These are phyloP conservation scores for Triplophysa dalaica DNA, from an alignment of 2,113 vertebrate species.

Conservation along the genomic window DNA sequence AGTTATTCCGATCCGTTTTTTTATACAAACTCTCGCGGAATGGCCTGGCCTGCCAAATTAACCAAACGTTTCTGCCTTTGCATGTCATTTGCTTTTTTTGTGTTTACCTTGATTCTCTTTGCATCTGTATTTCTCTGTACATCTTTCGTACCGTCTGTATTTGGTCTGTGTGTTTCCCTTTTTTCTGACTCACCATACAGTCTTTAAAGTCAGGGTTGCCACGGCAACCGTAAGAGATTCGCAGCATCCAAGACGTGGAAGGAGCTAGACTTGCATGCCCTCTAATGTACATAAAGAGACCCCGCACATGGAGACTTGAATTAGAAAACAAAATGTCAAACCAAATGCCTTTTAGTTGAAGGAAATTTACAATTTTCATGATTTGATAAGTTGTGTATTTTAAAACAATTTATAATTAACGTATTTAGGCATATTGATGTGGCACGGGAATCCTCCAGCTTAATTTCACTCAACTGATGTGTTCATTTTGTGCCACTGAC, in stretches of 20 bases:
- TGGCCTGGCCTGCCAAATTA: not conserved
- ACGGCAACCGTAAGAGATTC: conserved; percentile 62
- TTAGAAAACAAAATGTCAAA: too few species aligned
- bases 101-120: conserved; percentile 6
- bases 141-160: not conserved
- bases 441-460: conserved; percentile 10
- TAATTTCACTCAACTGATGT: conserved; percentile 24
- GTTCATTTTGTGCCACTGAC: conserved; percentile 13
- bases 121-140: not conserved
- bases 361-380: too few species aligned
- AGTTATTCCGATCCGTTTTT: conserved; percentile 16
- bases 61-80: conserved; percentile 31
- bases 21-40: not conserved
- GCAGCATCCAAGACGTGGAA: conserved; percentile 62
- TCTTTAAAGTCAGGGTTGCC: conserved; percentile 57
- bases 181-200: conserved; percentile 26
- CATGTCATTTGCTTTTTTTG: conserved; percentile 47
- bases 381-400: too few species aligned
- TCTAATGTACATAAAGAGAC: conserved; percentile 39
- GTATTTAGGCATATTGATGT: not conserved
- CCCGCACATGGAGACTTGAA: not conserved
- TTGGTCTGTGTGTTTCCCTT: conserved; percentile 26
- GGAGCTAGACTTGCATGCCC: conserved; percentile 53
- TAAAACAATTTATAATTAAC: too few species aligned
- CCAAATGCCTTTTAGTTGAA: too few species aligned